A percentile compares a stretch with the other conserved stretches of the same genome.
Evolutionary conservation across 2,888 invertebrate species (phyloP).

Genomic region (Andrena bicolor): DNA sequence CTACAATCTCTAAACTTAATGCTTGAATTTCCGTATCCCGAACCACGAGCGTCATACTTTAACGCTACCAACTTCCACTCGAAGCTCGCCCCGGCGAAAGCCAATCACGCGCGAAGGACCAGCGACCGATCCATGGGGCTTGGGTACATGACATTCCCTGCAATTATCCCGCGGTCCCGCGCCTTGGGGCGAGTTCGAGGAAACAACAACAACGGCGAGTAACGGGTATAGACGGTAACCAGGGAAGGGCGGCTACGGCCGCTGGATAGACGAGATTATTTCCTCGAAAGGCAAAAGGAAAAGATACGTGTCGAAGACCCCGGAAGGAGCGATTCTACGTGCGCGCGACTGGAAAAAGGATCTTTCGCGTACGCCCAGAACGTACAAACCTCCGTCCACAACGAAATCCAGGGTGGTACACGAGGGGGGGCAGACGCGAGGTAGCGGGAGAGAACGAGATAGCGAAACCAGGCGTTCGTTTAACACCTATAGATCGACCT

Average conservation of each 20-base stretch:
- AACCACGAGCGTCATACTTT: neutral
- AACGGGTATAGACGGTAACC: neutral
- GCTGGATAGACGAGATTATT: conserved; percentile 58
- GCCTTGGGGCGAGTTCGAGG: neutral
- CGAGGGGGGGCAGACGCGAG: conserved; percentile 2
- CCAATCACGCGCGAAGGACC: conserved; percentile 7
- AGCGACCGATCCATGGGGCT: conserved; percentile 10
- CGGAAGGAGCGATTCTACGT: conserved; percentile 63
- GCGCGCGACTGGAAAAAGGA: conserved; percentile 63
- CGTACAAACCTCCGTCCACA: conserved; percentile 36
- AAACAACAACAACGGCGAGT: conserved; percentile 9
- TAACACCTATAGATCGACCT: conserved; percentile 65
- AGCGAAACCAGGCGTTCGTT: conserved; percentile 53
- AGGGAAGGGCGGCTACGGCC: neutral
- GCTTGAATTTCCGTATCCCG: no score
- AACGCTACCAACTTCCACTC: neutral
- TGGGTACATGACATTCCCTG: conserved; percentile 12
- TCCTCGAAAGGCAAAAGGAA: conserved; percentile 51
- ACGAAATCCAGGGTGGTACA: conserved; percentile 22
- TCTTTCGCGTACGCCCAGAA: conserved; percentile 54
- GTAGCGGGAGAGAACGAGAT: conserved; percentile 58
- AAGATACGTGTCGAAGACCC: conserved; percentile 56
- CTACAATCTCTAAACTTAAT: no score
- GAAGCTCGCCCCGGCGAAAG: neutral
- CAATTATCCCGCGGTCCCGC: conserved; percentile 20